phyloP scores from a whole-genome alignment of 2,888 invertebrate genomes.

The Erebia palarica region DNA sequence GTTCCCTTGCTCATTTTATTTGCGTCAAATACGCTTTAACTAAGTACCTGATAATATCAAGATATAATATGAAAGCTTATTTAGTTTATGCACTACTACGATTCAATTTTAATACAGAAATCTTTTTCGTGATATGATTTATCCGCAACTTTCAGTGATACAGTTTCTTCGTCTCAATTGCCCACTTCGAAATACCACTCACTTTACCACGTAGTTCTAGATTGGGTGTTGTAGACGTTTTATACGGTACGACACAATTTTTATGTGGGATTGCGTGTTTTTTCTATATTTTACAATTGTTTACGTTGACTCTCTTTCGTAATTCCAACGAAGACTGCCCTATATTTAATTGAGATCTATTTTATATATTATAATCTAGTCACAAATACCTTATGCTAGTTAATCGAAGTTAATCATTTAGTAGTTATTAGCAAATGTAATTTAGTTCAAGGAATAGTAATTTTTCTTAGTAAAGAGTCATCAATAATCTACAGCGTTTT shows the following conservation, averaged over 20 bases:
- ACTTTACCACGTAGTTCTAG: conserved; percentile 46
- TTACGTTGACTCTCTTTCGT: conserved; percentile 75
- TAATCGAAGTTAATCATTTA: conserved; percentile 58
- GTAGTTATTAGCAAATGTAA: conserved; percentile 58
- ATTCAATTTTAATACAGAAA: no score
- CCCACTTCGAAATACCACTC: conserved; percentile 9
- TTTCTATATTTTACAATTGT: conserved; percentile 69
- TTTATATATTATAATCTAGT: conserved; percentile 81
- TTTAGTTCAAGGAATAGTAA: conserved; percentile 12
- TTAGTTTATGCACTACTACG: no score
- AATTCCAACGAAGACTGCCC: conserved; percentile 82
- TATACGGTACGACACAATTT: conserved; percentile 59
- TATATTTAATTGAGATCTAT: conserved; percentile 81
- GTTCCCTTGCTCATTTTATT: no score
- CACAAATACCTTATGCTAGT: conserved; percentile 76
- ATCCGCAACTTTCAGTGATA: background rate
- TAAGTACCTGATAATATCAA: no score
- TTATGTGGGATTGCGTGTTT: conserved; percentile 64
- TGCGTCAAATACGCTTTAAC: no score
- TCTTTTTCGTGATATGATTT: background rate
- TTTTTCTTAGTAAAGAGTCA: background rate
- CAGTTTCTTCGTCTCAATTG: background rate
- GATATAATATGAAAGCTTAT: no score
- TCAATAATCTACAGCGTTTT: conserved; percentile 6
- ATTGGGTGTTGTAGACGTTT: conserved; percentile 54